Percentiles rank a stretch among this genome's conserved stretches.
Evolutionary conservation across 2,797 vertebrate genomes (phyloP).

Genomic region (Acestrorhynchus altus): DNA sequence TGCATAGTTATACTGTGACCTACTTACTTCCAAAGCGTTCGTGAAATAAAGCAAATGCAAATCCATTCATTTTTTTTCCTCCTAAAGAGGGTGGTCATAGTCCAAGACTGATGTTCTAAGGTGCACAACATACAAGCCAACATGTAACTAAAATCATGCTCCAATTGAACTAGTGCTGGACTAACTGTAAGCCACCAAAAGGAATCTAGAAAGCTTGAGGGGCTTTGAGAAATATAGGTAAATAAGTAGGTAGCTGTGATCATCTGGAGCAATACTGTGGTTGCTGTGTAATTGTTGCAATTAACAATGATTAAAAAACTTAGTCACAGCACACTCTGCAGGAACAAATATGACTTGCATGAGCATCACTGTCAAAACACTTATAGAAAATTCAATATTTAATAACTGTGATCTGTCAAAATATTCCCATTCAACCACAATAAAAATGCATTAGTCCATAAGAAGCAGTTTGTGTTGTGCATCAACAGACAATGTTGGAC

Average conservation of each 20-base stretch:
- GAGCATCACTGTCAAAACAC: not conserved
- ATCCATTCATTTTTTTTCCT: constrained; percentile 1
- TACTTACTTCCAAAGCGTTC: not conserved
- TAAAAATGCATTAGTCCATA: not conserved
- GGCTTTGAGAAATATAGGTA: not conserved
- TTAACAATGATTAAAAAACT: not conserved
- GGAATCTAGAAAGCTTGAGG: not conserved
- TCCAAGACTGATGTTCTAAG: not conserved
- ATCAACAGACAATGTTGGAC: not conserved
- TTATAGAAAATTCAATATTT: not conserved
- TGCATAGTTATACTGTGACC: constrained; percentile 22
- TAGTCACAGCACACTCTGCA: not conserved
- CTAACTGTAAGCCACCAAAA: not conserved
- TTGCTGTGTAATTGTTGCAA: not conserved
- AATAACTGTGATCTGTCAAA: not conserved
- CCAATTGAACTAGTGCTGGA: not conserved
- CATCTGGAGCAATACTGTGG: not conserved
- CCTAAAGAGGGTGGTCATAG: not conserved
- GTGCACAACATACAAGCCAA: not conserved
- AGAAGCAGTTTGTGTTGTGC: not conserved
- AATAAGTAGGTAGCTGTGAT: not conserved
- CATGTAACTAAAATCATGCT: not conserved
- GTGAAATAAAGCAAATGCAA: constrained; percentile 17
- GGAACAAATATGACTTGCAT: not conserved
- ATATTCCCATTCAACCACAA: too few species aligned